Evolutionary conservation across 2,888 invertebrate species (phyloP).

Genomic region (Diaperis boleti): DNA sequence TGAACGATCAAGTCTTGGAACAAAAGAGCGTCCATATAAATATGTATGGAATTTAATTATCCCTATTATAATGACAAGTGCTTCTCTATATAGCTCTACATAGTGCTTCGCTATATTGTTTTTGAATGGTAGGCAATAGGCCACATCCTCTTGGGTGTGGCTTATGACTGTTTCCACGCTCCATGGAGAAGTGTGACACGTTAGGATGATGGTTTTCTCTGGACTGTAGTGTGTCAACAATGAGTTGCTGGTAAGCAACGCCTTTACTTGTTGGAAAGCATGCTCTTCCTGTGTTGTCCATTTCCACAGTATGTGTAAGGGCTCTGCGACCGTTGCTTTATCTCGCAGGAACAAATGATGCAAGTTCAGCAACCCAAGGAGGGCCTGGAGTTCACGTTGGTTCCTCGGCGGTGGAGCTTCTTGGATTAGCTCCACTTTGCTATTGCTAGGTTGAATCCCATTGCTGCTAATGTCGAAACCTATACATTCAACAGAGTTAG

Average conservation of each 20-base stretch:
- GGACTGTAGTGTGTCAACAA: too few species aligned
- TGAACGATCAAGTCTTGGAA: too few species aligned
- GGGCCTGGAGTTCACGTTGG: too few species aligned
- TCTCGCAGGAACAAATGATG: too few species aligned
- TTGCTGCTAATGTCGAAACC: neutral
- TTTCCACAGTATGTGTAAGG: neutral
- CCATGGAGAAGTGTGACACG: neutral
- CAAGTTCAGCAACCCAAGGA: too few species aligned
- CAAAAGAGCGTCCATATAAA: neutral
- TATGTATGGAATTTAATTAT: neutral
- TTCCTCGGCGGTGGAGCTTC: too few species aligned
- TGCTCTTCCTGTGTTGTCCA: neutral
- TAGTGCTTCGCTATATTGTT: neutral
- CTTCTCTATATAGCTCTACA: too few species aligned
- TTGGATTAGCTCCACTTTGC: neutral
- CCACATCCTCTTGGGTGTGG: neutral
- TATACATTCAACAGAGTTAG: neutral
- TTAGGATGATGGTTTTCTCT: neutral
- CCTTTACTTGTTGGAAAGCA: too few species aligned
- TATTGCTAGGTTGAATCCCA: neutral
- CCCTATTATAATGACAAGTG: neutral
- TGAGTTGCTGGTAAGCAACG: too few species aligned
- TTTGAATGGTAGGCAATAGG: neutral
- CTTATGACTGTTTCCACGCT: neutral
- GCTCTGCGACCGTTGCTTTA: neutral